phyloP scores from a whole-genome alignment of 2,888 invertebrate species.

The Hedychridium roseum region DNA sequence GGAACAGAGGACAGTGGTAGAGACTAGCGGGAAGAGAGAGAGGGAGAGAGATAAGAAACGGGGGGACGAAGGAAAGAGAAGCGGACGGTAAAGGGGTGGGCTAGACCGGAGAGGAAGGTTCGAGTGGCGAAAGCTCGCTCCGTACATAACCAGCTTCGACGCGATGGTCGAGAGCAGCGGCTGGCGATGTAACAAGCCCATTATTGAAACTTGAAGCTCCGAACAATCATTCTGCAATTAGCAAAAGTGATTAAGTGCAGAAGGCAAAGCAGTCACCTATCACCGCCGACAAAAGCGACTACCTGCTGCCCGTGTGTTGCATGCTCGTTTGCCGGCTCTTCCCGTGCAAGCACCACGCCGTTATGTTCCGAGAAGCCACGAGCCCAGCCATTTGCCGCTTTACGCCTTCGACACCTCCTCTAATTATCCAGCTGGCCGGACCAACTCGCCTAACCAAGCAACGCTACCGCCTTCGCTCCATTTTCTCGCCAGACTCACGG shows the following conservation, averaged over 20 bases:
- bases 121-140: conserved; percentile 8
- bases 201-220: conserved; percentile 58
- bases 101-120: too few relatives aligned
- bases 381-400: conserved; percentile 2
- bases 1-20: conserved; percentile 7
- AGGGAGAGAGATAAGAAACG: conserved; percentile 1
- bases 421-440: conserved; percentile 31
- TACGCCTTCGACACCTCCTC: conserved; percentile 27
- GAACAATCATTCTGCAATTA: conserved; percentile 59
- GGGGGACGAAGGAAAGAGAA: conserved; percentile 1
- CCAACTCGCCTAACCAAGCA: background rate
- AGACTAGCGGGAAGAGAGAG: background rate
- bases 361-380: conserved; percentile 7
- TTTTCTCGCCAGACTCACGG: too few relatives aligned
- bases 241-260: conserved; percentile 58
- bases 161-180: conserved; percentile 9
- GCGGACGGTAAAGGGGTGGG: background rate
- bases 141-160: conserved; percentile 34
- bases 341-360: conserved; percentile 3
- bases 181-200: conserved; percentile 50
- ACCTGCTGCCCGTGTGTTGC: conserved; percentile 5
- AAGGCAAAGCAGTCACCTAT: conserved; percentile 32
- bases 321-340: background rate
- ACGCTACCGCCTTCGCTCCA: background rate
- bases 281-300: conserved; percentile 2